phyloP scores from a whole-genome alignment of 1,140 invertebrate species.

The Leptopilina clavipes region DNA sequence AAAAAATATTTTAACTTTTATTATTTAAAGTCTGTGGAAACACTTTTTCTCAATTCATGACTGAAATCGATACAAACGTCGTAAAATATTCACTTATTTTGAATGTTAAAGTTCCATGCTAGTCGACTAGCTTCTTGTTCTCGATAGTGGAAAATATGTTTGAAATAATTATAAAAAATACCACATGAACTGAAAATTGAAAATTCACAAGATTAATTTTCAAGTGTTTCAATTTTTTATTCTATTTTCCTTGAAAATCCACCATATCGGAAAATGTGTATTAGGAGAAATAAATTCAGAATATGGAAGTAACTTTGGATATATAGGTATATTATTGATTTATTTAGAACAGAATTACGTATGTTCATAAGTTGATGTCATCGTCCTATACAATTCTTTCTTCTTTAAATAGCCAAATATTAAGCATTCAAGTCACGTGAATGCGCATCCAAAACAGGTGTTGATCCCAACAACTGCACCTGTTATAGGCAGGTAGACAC shows the following conservation, averaged over 20 bases:
- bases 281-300: background rate
- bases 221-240: background rate
- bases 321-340: slow-evolving; percentile 12
- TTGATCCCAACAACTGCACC: slow-evolving; percentile 13
- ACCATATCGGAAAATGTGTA: background rate
- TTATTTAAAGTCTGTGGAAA: slow-evolving; percentile 35
- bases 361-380: slow-evolving; percentile 5
- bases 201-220: no score
- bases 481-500: slow-evolving; percentile 25
- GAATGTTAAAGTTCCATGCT: slow-evolving; percentile 44
- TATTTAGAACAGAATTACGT: slow-evolving; percentile 9
- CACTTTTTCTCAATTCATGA: slow-evolving; percentile 38
- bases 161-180: no score
- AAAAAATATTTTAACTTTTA: background rate
- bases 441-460: slow-evolving; percentile 2
- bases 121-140: slow-evolving; percentile 26
- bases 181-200: no score
- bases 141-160: slow-evolving; percentile 16
- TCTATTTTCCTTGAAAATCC: no score
- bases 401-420: slow-evolving; percentile 19
- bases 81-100: slow-evolving; percentile 53
- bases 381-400: background rate
- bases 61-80: slow-evolving; percentile 48
- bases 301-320: background rate
- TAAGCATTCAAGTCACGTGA: background rate